phyloP scores from a whole-genome alignment of 2,113 vertebrate genomes.

The Sisor rabdophorus region DNA sequence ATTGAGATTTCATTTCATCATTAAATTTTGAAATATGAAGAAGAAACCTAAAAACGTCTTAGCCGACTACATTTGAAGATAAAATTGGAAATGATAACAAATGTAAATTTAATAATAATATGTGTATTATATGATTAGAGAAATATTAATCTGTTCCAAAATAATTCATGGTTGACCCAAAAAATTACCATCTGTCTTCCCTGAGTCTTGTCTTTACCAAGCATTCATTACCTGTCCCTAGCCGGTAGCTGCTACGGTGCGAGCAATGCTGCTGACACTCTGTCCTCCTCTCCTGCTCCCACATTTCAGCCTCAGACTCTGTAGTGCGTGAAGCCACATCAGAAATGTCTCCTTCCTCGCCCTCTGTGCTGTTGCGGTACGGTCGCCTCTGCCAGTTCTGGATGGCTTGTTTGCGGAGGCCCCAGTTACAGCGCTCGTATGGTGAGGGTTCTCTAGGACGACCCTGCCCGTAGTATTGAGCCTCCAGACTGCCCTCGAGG shows the following conservation, averaged over 20 bases:
- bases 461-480: constrained; percentile 76
- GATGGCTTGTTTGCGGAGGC: constrained; percentile 90
- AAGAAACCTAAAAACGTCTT: background rate
- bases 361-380: constrained; percentile 92
- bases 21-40: background rate
- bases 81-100: background rate
- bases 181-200: constrained; percentile 2
- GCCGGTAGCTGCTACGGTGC: constrained; percentile 68
- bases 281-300: constrained; percentile 77
- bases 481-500: constrained; percentile 76
- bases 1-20: background rate
- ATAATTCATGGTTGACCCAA: too few relatives aligned
- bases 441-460: constrained; percentile 69
- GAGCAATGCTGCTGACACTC: constrained; percentile 67
- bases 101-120: background rate
- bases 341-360: constrained; percentile 90
- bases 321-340: constrained; percentile 93
- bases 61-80: background rate
- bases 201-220: background rate
- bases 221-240: constrained; percentile 61
- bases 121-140: background rate
- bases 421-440: constrained; percentile 76
- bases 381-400: constrained; percentile 97
- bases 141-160: background rate
- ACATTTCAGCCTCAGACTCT: constrained; percentile 88